phyloP scores from a whole-genome alignment of 2,113 vertebrate species.

The Ageneiosus marmoratus region DNA sequence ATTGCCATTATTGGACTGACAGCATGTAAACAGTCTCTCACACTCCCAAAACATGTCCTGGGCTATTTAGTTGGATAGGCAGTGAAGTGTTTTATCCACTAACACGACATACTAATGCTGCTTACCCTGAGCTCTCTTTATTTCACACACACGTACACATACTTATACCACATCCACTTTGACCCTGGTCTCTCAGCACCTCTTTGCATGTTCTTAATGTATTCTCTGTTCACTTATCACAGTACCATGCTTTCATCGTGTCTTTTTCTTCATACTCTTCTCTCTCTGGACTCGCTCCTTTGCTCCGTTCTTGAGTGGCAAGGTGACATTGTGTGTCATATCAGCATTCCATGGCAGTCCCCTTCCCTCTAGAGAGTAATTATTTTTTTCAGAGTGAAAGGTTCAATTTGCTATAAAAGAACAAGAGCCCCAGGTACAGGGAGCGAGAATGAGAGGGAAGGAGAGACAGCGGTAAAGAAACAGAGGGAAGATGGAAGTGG shows the following conservation, averaged over 20 bases:
- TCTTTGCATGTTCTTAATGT: constrained; percentile 29
- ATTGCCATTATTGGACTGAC: constrained; percentile 19
- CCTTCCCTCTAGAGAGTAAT: constrained; percentile 84
- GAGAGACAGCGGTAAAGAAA: constrained; percentile 11
- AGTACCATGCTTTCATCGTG: constrained; percentile 39
- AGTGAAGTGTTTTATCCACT: constrained; percentile 51
- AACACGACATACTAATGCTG: constrained; percentile 2
- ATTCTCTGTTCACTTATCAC: constrained; percentile 43
- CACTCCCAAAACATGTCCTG: constrained; percentile 4
- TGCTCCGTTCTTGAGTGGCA: constrained; percentile 76
- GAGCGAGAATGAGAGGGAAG: constrained; percentile 41
- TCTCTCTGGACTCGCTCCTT: constrained; percentile 53
- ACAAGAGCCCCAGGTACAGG: constrained; percentile 74
- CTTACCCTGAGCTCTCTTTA: not conserved
- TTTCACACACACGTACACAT: not conserved
- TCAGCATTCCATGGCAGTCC: constrained; percentile 82
- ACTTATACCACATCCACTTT: not conserved
- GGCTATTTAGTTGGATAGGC: constrained; percentile 63
- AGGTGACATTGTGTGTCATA: constrained; percentile 91
- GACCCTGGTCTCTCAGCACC: constrained; percentile 31
- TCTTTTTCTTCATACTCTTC: constrained; percentile 35
- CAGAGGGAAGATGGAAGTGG: constrained; percentile 34
- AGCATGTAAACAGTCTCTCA: constrained; percentile 29
- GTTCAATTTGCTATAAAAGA: constrained; percentile 88
- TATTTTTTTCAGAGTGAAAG: constrained; percentile 86